Evolutionary conservation across 2,113 vertebrate genomes (phyloP).

Genomic region (Chionomys nivalis): DNA sequence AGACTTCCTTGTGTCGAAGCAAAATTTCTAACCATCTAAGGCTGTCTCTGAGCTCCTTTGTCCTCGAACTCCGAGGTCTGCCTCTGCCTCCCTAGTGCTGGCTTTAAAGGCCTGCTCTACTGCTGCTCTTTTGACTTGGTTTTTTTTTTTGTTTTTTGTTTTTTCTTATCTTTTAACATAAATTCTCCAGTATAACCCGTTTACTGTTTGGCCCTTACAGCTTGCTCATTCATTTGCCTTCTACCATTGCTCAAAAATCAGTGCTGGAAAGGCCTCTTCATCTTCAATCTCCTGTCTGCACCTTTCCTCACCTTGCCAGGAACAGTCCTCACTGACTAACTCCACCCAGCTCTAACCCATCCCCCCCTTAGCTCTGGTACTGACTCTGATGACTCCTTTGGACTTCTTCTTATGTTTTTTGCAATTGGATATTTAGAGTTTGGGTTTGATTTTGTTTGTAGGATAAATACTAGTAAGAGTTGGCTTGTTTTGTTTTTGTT

Average conservation of each 20-base stretch:
- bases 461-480: neutral
- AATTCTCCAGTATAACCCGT: neutral
- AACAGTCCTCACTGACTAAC: slow-evolving; percentile 44
- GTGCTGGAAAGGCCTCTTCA: slow-evolving; percentile 39
- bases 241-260: neutral
- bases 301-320: slow-evolving; percentile 55
- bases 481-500: neutral
- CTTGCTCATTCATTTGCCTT: slow-evolving; percentile 49
- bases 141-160: slow-evolving; percentile 24
- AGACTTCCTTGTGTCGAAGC: slow-evolving; percentile 33
- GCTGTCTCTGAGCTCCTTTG: neutral
- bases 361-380: neutral
- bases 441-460: neutral
- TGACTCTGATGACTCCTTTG: slow-evolving; percentile 42
- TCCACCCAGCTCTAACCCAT: slow-evolving; percentile 27
- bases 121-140: neutral
- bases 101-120: neutral
- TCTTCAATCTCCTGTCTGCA: neutral
- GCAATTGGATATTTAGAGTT: neutral
- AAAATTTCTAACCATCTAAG: slow-evolving; percentile 54
- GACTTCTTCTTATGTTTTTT: slow-evolving; percentile 9
- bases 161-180: neutral
- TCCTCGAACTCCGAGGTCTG: neutral
- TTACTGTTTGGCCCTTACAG: neutral
- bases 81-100: neutral